A percentile compares a stretch with the other conserved stretches of the same genome.
phyloP scores from a whole-genome alignment of 2,797 vertebrate genomes.

The Myotis daubentonii region DNA sequence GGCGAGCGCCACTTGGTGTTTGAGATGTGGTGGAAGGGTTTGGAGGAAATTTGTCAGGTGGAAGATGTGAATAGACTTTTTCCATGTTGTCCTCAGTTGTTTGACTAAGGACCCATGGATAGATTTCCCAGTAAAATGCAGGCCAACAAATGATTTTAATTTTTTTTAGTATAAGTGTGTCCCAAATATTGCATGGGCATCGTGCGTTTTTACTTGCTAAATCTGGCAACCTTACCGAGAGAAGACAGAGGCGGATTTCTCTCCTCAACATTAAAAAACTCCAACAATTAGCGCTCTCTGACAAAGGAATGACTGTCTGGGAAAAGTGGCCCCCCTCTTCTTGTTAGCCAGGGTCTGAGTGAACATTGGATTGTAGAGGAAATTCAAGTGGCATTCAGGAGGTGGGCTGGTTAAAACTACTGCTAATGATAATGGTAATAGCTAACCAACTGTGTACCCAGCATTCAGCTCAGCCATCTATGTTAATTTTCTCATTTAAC shows the following conservation, averaged over 20 bases:
- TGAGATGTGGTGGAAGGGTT: neutral
- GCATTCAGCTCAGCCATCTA: neutral
- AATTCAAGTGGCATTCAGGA: neutral
- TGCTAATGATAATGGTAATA: too few relatives aligned
- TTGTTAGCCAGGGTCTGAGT: neutral
- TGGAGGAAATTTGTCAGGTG: neutral
- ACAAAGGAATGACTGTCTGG: neutral
- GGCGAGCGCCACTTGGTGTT: neutral
- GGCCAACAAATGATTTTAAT: neutral
- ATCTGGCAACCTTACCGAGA: neutral
- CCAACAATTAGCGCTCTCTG: neutral
- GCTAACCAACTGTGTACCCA: neutral
- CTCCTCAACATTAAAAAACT: neutral
- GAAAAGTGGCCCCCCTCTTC: neutral
- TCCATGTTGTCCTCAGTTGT: neutral
- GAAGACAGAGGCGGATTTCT: neutral
- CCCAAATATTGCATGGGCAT: neutral
- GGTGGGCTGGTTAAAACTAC: neutral
- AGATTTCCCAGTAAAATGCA: neutral
- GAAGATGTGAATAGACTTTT: neutral
- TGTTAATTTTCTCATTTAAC: neutral
- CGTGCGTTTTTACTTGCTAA: neutral
- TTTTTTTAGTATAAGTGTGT: neutral
- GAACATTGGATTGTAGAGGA: neutral
- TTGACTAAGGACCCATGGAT: neutral